These are phyloP conservation scores for Stenolophus ochropezus DNA, from an alignment of 2,888 invertebrate species.

Conservation along the genomic window DNA sequence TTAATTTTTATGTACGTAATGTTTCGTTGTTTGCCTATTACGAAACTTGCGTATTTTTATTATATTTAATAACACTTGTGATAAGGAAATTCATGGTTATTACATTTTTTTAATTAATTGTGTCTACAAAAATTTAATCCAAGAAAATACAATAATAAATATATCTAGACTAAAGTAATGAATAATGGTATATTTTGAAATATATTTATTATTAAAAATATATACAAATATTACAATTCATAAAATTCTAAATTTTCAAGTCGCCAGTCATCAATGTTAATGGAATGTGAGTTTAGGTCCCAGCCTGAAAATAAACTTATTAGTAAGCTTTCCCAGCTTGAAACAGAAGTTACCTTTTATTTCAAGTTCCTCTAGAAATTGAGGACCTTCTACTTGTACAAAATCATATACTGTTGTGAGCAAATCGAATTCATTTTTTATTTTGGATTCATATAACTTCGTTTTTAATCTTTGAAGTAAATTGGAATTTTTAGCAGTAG, in stretches of 20 bases:
- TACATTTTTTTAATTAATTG: no score
- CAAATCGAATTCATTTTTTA: slow-evolving; percentile 60
- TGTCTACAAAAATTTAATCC: no score
- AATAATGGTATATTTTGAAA: no score
- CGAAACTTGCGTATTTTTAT: no score
- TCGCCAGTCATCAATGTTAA: slow-evolving; percentile 71
- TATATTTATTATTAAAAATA: no score
- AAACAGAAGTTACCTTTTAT: slow-evolving; percentile 8
- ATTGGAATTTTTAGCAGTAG: neutral
- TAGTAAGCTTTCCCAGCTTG: neutral
- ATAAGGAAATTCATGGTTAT: no score
- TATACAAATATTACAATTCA: no score
- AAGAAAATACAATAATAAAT: no score
- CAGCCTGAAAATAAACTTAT: slow-evolving; percentile 68
- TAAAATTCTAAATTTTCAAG: slow-evolving; percentile 62
- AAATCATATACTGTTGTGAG: slow-evolving; percentile 68
- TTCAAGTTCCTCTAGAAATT: slow-evolving; percentile 66
- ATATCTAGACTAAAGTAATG: no score
- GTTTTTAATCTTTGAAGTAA: neutral
- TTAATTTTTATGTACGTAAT: no score
- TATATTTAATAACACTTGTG: no score
- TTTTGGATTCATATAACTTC: neutral
- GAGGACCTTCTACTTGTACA: slow-evolving; percentile 68
- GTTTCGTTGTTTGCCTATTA: no score
- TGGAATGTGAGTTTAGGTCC: slow-evolving; percentile 69